These are phyloP conservation scores for Vidua macroura DNA, from an alignment of 2,113 vertebrate species.

Conservation along the genomic window DNA sequence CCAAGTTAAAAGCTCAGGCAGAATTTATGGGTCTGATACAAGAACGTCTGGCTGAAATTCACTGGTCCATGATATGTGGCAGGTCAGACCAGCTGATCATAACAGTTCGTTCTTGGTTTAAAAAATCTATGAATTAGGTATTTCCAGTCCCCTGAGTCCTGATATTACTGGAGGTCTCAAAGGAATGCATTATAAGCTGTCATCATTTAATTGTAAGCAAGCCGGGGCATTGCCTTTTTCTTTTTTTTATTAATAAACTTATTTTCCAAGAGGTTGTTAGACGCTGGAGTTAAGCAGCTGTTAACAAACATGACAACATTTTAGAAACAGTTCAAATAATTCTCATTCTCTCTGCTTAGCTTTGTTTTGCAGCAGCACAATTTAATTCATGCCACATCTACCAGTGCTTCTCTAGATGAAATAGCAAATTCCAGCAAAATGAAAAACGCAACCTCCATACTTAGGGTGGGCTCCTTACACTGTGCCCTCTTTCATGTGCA, in stretches of 20 bases:
- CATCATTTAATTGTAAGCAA: slow-evolving; percentile 30
- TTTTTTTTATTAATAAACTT: not conserved
- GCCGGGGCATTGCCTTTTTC: not conserved
- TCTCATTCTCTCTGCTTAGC: not conserved
- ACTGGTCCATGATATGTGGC: slow-evolving; percentile 44
- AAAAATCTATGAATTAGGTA: slow-evolving; percentile 39
- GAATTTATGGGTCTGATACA: slow-evolving; percentile 54
- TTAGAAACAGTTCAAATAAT: not conserved
- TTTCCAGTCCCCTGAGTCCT: slow-evolving; percentile 18
- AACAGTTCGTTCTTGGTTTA: not conserved
- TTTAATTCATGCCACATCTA: not conserved
- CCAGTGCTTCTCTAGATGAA: not conserved
- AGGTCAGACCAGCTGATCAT: slow-evolving; percentile 50
- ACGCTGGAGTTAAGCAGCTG: not conserved
- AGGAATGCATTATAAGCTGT: slow-evolving; percentile 13
- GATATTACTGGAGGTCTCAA: slow-evolving; percentile 21
- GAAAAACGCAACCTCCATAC: not conserved
- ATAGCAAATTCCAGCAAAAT: not conserved
- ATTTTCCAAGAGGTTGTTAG: not conserved
- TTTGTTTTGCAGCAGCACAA: not conserved
- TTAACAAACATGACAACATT: slow-evolving; percentile 33
- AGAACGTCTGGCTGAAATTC: slow-evolving; percentile 56
- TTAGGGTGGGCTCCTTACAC: not conserved
- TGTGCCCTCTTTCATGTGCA: not conserved
- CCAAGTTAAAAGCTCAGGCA: slow-evolving; percentile 46